Conservation (phyloP, 2,888 invertebrate genomes). For the Sminthurinus aureus region DNA sequence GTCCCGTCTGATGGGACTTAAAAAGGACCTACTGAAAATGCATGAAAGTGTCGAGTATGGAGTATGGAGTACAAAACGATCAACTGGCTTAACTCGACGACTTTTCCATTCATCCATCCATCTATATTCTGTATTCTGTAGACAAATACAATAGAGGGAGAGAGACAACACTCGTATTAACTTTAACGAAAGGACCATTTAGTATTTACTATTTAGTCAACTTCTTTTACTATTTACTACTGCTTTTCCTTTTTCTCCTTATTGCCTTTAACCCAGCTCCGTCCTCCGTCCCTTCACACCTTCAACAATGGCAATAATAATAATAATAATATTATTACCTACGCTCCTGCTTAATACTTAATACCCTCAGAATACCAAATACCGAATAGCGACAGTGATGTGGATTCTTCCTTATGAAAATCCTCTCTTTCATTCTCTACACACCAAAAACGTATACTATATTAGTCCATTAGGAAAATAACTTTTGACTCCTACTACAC, state of each 20-base stretch:
- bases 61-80: background rate
- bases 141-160: background rate
- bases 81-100: background rate
- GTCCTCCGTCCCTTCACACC: constrained; percentile 39
- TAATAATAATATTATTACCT: no score
- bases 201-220: background rate
- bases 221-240: no score
- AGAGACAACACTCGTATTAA: constrained; percentile 2
- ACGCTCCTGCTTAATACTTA: constrained; percentile 13
- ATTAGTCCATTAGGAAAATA: background rate
- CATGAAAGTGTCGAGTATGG: background rate
- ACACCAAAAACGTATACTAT: background rate
- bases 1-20: background rate
- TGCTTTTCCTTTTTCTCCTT: background rate
- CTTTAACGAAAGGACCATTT: constrained; percentile 17
- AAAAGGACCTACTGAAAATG: constrained; percentile 5
- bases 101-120: background rate
- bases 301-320: constrained; percentile 36
- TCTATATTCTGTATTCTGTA: no score
- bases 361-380: constrained; percentile 34
- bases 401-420: constrained; percentile 39
- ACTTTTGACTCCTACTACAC: background rate
- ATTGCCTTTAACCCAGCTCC: background rate
- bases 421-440: constrained; percentile 32
- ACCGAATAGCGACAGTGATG: no score